Percentiles rank a stretch among this genome's conserved stretches.
phyloP scores from a whole-genome alignment of 2,113 vertebrate species.

The Agelaius tricolor region DNA sequence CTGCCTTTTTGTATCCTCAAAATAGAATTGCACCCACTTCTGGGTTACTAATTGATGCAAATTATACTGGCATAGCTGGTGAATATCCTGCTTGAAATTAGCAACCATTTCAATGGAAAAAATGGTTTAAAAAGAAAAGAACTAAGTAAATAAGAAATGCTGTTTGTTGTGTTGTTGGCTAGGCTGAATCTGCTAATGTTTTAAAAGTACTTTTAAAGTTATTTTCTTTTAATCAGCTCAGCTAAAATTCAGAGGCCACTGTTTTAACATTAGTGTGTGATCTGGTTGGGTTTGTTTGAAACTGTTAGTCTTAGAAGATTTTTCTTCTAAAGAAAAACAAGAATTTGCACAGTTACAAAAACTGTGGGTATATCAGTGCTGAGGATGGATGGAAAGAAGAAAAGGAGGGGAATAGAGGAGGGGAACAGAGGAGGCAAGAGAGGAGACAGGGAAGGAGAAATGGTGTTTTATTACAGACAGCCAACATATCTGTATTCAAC shows the following conservation, averaged over 20 bases:
- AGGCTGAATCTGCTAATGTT: not conserved
- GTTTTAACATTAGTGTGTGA: not conserved
- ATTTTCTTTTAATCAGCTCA: not conserved
- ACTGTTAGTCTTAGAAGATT: too few relatives aligned
- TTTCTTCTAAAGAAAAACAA: too few relatives aligned
- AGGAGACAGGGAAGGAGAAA: not conserved
- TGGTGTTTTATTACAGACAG: not conserved
- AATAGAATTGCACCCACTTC: conserved; percentile 24
- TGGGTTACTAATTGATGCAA: conserved; percentile 47
- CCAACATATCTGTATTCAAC: not conserved
- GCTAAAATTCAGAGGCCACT: not conserved
- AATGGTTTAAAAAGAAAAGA: not conserved
- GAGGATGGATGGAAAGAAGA: not conserved
- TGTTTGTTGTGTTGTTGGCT: not conserved
- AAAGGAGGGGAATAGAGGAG: not conserved
- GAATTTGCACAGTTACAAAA: not conserved
- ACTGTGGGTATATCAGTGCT: not conserved
- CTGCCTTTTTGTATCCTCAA: not conserved
- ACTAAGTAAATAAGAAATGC: conserved; percentile 10
- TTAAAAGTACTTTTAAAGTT: not conserved
- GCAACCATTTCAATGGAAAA: not conserved
- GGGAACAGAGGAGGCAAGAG: not conserved
- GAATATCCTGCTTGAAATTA: conserved; percentile 26
- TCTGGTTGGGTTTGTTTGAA: not conserved
- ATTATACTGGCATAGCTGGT: conserved; percentile 4